Base-by-base conservation (phyloP, 92 coral and sea anemone genomes). In the Umimayanthus chanpuru region DNA sequence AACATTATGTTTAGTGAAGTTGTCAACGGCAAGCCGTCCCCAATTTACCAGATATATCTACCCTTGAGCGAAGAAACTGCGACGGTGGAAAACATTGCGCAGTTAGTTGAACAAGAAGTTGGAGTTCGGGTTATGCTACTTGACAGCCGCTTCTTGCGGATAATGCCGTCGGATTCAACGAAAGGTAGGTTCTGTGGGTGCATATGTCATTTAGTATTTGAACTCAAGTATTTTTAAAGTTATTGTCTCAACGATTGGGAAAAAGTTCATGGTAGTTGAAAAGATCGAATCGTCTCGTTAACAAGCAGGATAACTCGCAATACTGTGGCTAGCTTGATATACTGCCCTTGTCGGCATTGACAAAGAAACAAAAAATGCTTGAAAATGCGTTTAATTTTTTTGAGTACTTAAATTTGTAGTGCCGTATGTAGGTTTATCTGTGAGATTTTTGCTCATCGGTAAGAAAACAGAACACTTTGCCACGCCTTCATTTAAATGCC, bases 141-240 rank as follows among this genome's bases (percentile, higher is more conserved):
- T 21, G 87, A 88, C 73, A 81, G 73, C 90, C 82, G 64, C 38
- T 80, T n/a, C 56, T 68, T 88, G n/a, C 90, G 77, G 9, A 81
- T 88, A 61, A 88, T 55, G 86, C 25, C 85, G 4, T 80, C 86
- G 25, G 80, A 88, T 21, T 38, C 61, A 39, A 88, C 81, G 61
- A 80, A 47, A 80, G 90, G 90, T 88, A 32, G 55, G 81, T 81
- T 9, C 0, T 5, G 14, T 11, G 26, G 38, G 12, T 73, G 32
- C 38, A 10, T 73, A 73, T 9, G 30, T 26, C 30, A 43, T 21
- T 73, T 73, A 73, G 23, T 73, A 73, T 73, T 16, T 9, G 28
- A 71, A 39, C 6, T 23, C 25, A 71, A 71, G 28, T 71, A 39
- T 16, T 71, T 12, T 23, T 16, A 71, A 71, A 71, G 8, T 39